Evolutionary conservation across 2,113 vertebrate genomes (phyloP), one percentile per base, ranked within the genome.

Genomic region (Forbesichthys papilliferus): DNA sequence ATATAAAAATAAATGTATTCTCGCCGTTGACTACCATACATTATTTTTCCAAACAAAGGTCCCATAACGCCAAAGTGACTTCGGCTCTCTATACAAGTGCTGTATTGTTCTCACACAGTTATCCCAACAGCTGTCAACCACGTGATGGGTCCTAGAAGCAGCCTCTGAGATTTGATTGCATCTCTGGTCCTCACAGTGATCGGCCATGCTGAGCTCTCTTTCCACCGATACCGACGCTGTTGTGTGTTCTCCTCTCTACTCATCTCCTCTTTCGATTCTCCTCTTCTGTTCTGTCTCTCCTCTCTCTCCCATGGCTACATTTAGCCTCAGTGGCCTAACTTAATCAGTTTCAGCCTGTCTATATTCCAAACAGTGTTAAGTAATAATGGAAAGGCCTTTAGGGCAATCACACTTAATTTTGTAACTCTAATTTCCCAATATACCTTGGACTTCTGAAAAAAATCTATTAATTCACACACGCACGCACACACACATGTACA

Each of bases 351-450:
- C 56, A 49, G 64, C 54, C 48, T 55, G 49, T 18, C 71, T 71
- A 4, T 68, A 7, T 56, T 55, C 42, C 34, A 4, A 80, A 66
- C 67, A 74, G 27, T 66, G 36, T 86, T 83, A 80, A 86, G 71
- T 83, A 86, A 83, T 83, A 79, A 82, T 62, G 69, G 65, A 76
- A 80, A 65, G 71, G 75, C 77, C 83, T 86, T 77, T 4, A 63
- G 80, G 80, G 72, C 72, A 73, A 80, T 77, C 64, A 64, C 64
- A 77, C 52, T 71, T 86, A 51, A 84, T 83, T 79, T 79, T 78
- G 75, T 64, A 68, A 61, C 66, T 77, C 60, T 84, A 72, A 87
- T 89, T 85, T 86, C 84, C 80, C 85, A 78, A 61, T 64, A 64
- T 61, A 5, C 71, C 66, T 47, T 5, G 0, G 16, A 78, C 4